Evolutionary conservation across 2,888 invertebrate species (phyloP).

Genomic region (Cheilosia urbana): DNA sequence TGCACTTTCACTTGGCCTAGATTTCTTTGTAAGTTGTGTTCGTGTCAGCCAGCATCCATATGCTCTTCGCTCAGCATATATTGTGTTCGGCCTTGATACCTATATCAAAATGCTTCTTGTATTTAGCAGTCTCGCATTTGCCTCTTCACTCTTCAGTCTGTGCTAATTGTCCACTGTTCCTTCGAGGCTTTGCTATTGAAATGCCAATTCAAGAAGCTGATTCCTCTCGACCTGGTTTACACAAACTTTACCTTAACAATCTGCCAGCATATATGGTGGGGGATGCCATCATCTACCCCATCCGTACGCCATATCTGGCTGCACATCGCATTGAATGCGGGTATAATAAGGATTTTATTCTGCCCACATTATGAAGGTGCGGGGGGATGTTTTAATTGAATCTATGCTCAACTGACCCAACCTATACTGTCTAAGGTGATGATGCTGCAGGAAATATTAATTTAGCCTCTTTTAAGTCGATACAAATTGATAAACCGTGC

Average conservation of each 20-base stretch:
- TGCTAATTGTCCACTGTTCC: constrained; percentile 55
- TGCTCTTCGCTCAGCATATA: background rate
- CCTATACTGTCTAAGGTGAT: constrained; percentile 36
- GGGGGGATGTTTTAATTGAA: constrained; percentile 50
- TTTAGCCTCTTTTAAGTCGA: constrained; percentile 42
- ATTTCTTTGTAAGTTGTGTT: constrained; percentile 28
- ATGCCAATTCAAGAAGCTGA: constrained; percentile 35
- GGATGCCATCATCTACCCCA: background rate
- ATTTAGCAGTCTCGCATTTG: constrained; percentile 31
- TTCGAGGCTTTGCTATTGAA: constrained; percentile 33
- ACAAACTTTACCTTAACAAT: constrained; percentile 16
- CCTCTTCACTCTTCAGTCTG: constrained; percentile 19
- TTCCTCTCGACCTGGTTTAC: constrained; percentile 47
- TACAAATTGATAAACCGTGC: constrained; percentile 45
- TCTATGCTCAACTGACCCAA: constrained; percentile 24
- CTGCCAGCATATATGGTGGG: background rate
- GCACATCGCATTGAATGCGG: background rate
- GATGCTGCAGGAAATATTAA: constrained; percentile 59
- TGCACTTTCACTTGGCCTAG: constrained; percentile 48
- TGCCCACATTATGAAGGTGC: constrained; percentile 10
- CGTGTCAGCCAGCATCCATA: constrained; percentile 4
- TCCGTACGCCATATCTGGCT: background rate
- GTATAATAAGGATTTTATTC: constrained; percentile 45
- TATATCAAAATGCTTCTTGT: constrained; percentile 19
- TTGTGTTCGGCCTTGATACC: constrained; percentile 25